Conservation (phyloP, 1,140 invertebrate genomes). For the Trichonephila inaurata region DNA sequence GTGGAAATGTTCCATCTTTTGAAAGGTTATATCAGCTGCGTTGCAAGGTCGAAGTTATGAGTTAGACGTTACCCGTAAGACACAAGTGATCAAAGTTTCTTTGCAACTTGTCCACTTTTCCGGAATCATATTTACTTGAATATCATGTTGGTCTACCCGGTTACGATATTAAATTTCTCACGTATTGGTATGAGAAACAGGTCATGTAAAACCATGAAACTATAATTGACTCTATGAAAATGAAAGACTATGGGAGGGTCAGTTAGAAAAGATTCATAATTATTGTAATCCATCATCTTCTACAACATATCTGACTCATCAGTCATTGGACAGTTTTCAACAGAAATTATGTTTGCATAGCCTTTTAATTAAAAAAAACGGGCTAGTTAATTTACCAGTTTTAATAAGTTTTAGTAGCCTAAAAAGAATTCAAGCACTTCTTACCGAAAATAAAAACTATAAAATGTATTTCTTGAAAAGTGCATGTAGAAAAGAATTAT, state of each 20-base stretch:
- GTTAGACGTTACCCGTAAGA: not conserved
- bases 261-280: not conserved
- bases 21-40: constrained; percentile 53
- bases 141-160: constrained; percentile 9
- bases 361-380: not conserved
- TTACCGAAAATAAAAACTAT: too few species aligned
- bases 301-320: not conserved
- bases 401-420: not conserved
- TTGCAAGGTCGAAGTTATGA: constrained; percentile 13
- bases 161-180: constrained; percentile 1
- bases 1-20: constrained; percentile 14
- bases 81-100: not conserved
- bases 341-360: not conserved
- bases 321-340: not conserved
- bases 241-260: not conserved
- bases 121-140: not conserved
- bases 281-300: constrained; percentile 30
- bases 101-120: not conserved
- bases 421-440: too few species aligned
- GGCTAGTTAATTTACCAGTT: too few species aligned
- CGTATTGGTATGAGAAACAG: constrained; percentile 28
- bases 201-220: not conserved
- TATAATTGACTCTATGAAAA: constrained; percentile 2
- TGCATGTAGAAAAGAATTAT: too few species aligned
- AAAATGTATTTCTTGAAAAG: too few species aligned